These are phyloP conservation scores for Tachina grossa DNA, from an alignment of 2,888 invertebrate species.

Conservation along the genomic window DNA sequence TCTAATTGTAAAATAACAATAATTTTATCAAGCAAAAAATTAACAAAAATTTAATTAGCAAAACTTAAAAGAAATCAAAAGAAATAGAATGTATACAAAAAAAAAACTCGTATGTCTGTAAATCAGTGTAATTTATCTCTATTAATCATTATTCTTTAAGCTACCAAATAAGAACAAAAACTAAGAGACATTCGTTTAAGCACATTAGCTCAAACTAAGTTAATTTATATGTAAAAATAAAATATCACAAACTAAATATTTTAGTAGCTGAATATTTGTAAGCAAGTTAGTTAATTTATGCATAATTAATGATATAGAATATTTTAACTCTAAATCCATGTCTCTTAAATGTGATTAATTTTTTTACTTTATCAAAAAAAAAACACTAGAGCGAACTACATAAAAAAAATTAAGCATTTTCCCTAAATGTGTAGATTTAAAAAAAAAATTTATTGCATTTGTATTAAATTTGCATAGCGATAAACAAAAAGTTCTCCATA, in stretches of 20 bases:
- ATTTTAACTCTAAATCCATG: constrained; percentile 42
- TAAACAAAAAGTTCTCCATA: constrained; percentile 9
- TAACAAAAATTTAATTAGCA: not conserved
- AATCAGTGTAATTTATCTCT: constrained; percentile 5
- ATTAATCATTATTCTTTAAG: constrained; percentile 21
- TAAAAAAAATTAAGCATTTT: constrained; percentile 16
- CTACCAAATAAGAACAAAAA: not conserved
- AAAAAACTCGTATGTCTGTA: not conserved
- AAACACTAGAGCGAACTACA: not conserved
- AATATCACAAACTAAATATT: constrained; percentile 15
- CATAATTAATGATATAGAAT: constrained; percentile 4
- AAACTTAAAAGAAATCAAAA: not conserved
- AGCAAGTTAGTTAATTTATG: constrained; percentile 12
- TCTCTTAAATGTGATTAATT: constrained; percentile 67
- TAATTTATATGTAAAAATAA: constrained; percentile 31
- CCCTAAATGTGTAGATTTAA: constrained; percentile 45
- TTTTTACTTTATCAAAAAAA: constrained; percentile 53
- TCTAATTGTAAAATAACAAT: constrained; percentile 22
- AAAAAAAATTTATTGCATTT: constrained; percentile 17
- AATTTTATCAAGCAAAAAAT: not conserved
- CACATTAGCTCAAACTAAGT: constrained; percentile 14
- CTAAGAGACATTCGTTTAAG: constrained; percentile 1
- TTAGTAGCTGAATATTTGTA: constrained; percentile 45
- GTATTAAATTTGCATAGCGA: constrained; percentile 33
- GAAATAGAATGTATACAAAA: not conserved